Conservation (phyloP, 2,888 invertebrate species). For the Tachina grossa region DNA sequence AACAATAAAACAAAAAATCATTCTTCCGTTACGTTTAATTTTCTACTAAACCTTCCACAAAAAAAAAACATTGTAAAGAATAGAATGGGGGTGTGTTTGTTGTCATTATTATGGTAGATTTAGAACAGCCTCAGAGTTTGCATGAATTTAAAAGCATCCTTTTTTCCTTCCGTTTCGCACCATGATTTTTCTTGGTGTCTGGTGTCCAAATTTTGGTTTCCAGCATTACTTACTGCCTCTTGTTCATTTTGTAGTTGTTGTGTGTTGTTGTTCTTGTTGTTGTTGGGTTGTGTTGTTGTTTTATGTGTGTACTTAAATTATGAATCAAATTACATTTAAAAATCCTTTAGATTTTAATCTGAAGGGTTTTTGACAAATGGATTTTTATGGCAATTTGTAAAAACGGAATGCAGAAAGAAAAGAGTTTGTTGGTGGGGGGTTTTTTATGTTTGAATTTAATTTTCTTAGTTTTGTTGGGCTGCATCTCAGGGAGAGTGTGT, state of each 20-base stretch:
- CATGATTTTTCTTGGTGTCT: constrained; percentile 62
- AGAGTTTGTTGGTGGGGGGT: constrained; percentile 1
- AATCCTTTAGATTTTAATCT: constrained; percentile 81
- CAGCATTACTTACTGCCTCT: constrained; percentile 75
- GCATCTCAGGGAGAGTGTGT: constrained; percentile 5
- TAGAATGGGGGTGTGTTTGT: constrained; percentile 78
- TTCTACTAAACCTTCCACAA: constrained; percentile 54
- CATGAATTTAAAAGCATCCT: constrained; percentile 36
- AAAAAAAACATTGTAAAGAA: background rate
- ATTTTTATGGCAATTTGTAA: constrained; percentile 81
- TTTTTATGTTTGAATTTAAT: constrained; percentile 77
- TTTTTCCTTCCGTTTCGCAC: constrained; percentile 71
- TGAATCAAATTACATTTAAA: constrained; percentile 82
- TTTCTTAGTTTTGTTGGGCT: constrained; percentile 69
- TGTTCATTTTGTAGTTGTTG: constrained; percentile 71
- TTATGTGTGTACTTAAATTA: constrained; percentile 72
- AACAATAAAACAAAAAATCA: constrained; percentile 74
- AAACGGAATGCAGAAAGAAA: constrained; percentile 72
- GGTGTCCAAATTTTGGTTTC: constrained; percentile 73
- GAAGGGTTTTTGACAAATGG: constrained; percentile 81
- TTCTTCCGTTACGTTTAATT: constrained; percentile 76
- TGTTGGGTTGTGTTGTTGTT: constrained; percentile 59
- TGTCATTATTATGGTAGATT: constrained; percentile 76
- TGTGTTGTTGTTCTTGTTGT: constrained; percentile 46
- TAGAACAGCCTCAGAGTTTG: constrained; percentile 33